These are phyloP conservation scores for Heterodera carotae DNA, from an alignment of 1,140 invertebrate genomes.

Conservation along the genomic window DNA sequence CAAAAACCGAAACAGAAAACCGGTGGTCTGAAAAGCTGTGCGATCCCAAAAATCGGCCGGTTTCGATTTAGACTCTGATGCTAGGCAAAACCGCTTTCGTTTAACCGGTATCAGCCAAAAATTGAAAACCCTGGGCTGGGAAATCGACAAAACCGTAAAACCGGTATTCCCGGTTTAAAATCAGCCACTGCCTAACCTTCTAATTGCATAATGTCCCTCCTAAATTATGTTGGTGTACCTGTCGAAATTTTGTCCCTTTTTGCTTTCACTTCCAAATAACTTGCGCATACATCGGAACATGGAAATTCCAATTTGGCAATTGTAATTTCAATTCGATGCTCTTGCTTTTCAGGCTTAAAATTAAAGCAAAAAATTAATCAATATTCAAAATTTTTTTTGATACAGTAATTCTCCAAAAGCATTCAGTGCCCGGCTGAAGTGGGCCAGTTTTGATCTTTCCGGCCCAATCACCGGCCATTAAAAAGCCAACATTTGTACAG, in stretches of 20 bases:
- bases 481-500: conserved; percentile 35
- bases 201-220: too few relatives aligned
- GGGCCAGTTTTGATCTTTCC: conserved; percentile 25
- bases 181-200: too few relatives aligned
- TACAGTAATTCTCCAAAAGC: conserved; percentile 55
- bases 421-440: conserved; percentile 33
- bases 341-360: background rate
- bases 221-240: conserved; percentile 8
- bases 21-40: too few relatives aligned
- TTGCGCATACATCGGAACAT: conserved; percentile 54
- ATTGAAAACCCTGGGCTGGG: too few relatives aligned
- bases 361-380: background rate
- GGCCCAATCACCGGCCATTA: conserved; percentile 16
- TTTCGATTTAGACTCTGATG: too few relatives aligned
- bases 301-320: conserved; percentile 51
- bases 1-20: too few relatives aligned
- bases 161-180: too few relatives aligned
- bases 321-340: conserved; percentile 39
- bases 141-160: too few relatives aligned
- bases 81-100: too few relatives aligned
- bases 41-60: too few relatives aligned
- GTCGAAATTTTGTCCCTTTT: conserved; percentile 51
- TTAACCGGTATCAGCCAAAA: too few relatives aligned
- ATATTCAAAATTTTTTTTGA: background rate
- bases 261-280: conserved; percentile 59